phyloP scores from a whole-genome alignment of 2,888 invertebrate genomes.

The Osmoderma eremita region DNA sequence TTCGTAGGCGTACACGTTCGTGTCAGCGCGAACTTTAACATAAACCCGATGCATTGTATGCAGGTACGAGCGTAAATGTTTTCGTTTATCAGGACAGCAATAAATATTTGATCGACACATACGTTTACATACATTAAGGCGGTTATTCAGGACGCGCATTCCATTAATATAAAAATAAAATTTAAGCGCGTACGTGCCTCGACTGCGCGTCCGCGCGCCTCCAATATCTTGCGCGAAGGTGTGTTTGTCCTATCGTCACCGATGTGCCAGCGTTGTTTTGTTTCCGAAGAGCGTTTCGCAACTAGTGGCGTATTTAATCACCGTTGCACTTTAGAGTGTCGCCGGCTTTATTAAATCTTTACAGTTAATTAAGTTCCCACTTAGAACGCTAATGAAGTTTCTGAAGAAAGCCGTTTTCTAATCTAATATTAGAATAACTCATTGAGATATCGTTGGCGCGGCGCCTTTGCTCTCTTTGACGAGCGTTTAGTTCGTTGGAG shows the following conservation, averaged over 20 bases:
- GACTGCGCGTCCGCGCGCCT: slow-evolving; percentile 14
- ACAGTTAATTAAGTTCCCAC: slow-evolving; percentile 46
- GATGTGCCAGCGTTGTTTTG: background rate
- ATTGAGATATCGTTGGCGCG: slow-evolving; percentile 45
- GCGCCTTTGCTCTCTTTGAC: slow-evolving; percentile 47
- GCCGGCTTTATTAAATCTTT: slow-evolving; percentile 43
- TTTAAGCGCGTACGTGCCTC: slow-evolving; percentile 29
- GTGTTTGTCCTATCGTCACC: background rate
- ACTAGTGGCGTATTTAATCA: slow-evolving; percentile 2
- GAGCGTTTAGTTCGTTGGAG: slow-evolving; percentile 49
- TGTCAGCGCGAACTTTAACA: slow-evolving; percentile 2
- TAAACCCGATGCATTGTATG: slow-evolving; percentile 19
- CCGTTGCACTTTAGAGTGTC: slow-evolving; percentile 9
- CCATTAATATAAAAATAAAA: slow-evolving; percentile 36
- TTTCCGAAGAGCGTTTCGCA: background rate
- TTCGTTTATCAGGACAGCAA: slow-evolving; percentile 8
- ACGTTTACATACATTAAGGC: slow-evolving; percentile 11
- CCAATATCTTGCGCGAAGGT: slow-evolving; percentile 6
- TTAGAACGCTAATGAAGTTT: slow-evolving; percentile 46
- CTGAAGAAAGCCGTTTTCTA: slow-evolving; percentile 44
- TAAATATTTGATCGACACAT: slow-evolving; percentile 29
- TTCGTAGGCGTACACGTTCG: no score
- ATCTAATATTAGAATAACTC: slow-evolving; percentile 51
- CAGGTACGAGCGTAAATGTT: slow-evolving; percentile 5
- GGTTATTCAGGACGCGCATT: slow-evolving; percentile 26